Evolutionary conservation across 2,888 invertebrate species (phyloP), one percentile per base, ranked within the genome.

Genomic region (Lasioglossum leucozonium): DNA sequence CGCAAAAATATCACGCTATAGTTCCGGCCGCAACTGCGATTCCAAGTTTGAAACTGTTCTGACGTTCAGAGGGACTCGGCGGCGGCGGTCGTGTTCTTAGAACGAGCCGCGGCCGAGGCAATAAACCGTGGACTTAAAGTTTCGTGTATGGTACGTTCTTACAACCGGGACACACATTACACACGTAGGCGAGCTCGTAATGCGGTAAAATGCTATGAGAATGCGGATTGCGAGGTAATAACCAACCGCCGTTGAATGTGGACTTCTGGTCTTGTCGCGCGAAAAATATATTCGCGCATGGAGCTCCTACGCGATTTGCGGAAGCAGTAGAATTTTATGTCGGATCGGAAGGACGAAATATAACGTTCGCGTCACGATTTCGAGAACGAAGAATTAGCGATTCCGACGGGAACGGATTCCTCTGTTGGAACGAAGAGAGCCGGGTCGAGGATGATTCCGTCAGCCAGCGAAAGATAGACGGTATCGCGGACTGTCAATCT

Each of bases 401-500:
- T 62, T 18, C 16, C 0, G 16, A 30, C 30, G 62, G 16, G 0
- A 30, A 62, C 62, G 30, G 18, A 30, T 18, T 30, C 18, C 16
- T 30, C 30, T 8, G 18, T 62, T 18, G 3, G 2, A 22, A 69
- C 4, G 30, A 73, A 26, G 58, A 18, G 58, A 18, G 34, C 30
- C 18, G 42, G 62, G 6, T 62, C 58, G 55, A 55, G 3, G 3
- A n/a, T 11, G n/a, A 55, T 58, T 8, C 16, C 62, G 62, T 16
- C 30, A 2, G 62, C 30, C 2, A 69, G 37, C 37, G 22, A 69
- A 40, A 69, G 67, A 69, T 37, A 67, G 67, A 69, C 71, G 77
- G 71, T 85, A 81, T 86, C 83, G 72, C 37, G 65, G 44, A 55
- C 79, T 82, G 83, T 87, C 90, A 81, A 88, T 88, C 90, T 81